Percentiles rank a stretch among this genome's conserved stretches.
phyloP scores from a whole-genome alignment of 2,797 vertebrate genomes.

The Miichthys miiuy region DNA sequence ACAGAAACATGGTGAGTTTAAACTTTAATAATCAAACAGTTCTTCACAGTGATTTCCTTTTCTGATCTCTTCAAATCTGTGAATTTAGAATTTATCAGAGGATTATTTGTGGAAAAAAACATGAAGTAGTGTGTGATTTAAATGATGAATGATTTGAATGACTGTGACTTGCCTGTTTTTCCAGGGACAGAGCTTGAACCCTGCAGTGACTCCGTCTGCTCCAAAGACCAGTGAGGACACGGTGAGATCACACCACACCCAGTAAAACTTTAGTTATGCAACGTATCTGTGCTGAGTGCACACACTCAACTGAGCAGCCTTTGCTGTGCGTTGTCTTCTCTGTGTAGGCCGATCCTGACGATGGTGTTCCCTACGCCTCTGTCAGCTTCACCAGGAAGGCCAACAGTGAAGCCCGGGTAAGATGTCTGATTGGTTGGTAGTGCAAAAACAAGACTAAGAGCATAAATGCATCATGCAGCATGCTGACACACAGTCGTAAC shows the following conservation, averaged over 20 bases:
- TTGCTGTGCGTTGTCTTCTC: not conserved
- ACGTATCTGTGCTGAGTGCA: too few species aligned
- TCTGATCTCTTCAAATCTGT: too few species aligned
- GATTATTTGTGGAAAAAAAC: too few species aligned
- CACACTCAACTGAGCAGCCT: too few species aligned
- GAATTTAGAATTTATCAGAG: too few species aligned
- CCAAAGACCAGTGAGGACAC: not conserved
- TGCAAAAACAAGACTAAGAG: not conserved
- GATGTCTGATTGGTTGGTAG: not conserved
- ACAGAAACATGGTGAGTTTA: conserved; percentile 3
- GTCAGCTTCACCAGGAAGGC: not conserved
- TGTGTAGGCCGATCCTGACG: conserved; percentile 10
- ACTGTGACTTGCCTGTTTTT: not conserved
- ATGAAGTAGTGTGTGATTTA: not conserved
- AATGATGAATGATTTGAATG: too few species aligned
- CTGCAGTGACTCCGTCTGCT: not conserved
- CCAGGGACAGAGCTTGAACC: not conserved
- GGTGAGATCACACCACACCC: not conserved
- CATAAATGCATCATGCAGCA: too few species aligned
- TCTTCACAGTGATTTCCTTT: too few species aligned
- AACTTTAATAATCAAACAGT: not conserved
- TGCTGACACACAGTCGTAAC: not conserved
- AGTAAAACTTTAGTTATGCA: not conserved
- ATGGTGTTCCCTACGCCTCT: conserved; percentile 13
- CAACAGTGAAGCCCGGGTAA: not conserved